Percentiles rank a stretch among this genome's conserved stretches.
Conservation (phyloP, 2,888 invertebrate genomes). For the Lydus trimaculatus region DNA sequence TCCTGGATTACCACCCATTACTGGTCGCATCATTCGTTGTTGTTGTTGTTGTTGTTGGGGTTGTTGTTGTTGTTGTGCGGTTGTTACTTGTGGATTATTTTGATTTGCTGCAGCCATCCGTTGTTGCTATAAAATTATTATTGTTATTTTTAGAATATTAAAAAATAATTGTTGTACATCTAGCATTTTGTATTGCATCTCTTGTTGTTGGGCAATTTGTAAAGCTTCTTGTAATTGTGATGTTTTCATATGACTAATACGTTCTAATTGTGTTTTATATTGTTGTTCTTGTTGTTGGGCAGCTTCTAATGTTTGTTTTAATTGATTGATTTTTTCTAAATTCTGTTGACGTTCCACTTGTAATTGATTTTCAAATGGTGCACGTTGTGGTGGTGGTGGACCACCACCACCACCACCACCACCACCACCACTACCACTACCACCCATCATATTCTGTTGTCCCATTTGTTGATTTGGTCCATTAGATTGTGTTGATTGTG, state of each 20-base stretch:
- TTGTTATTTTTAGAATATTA: conserved; percentile 3
- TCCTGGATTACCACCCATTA: conserved; percentile 78
- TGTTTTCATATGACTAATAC: conserved; percentile 69
- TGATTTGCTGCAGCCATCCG: conserved; percentile 50
- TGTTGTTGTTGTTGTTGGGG: conserved; percentile 47
- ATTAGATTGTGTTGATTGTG: conserved; percentile 47
- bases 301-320: conserved; percentile 80
- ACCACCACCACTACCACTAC: not conserved
- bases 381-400: conserved; percentile 40
- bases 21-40: conserved; percentile 77
- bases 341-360: conserved; percentile 81
- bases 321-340: conserved; percentile 76
- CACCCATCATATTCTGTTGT: conserved; percentile 49
- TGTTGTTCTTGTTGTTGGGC: conserved; percentile 82
- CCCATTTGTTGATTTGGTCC: conserved; percentile 37
- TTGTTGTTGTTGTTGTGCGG: conserved; percentile 53
- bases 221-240: conserved; percentile 70
- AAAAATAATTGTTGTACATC: conserved; percentile 63
- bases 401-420: conserved; percentile 30
- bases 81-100: conserved; percentile 48
- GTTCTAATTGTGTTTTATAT: conserved; percentile 79
- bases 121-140: conserved; percentile 49
- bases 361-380: conserved; percentile 64
- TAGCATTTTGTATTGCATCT: conserved; percentile 79
- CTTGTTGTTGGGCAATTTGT: conserved; percentile 80